Base-by-base conservation (phyloP, 2,888 invertebrate species). In the Clivina fossor region DNA sequence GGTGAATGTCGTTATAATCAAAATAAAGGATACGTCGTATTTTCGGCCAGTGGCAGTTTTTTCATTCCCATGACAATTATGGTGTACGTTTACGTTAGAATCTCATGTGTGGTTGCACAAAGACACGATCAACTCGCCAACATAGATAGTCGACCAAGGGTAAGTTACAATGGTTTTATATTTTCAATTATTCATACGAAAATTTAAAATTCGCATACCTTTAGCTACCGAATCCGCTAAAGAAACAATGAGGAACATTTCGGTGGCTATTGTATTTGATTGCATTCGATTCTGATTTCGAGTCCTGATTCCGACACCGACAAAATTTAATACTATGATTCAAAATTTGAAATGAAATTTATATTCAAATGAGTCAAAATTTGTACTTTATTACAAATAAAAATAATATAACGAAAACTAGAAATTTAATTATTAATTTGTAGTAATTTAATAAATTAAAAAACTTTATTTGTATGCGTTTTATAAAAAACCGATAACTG, bases 31-130 rank as follows among this genome's bases (percentile, higher is more conserved):
- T 97, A 96, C 76, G 97, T 97, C 28, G 88, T 96, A 50, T 90
- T 94, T 71, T 95, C 94, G 0, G 96, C 96, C 3, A 88, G 92
- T 82, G 92, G 96, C 0, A 95, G 94, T 2, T 97, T 97, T 77
- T 97, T 94, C 76, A 81, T 95, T 28, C 97, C 97, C 0, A 92
- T 96, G 82, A 82, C 89, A 18, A 91, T 97, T 9, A 96, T 98
- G 95, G 82, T 96, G 46, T 91, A 93, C 69, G 92, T 96, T 9
- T 97, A 97, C 74, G 88, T 89, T 8, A 82, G 88, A 68, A 91
- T 97, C 71, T 90, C 89, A 3, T 90, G 90, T 69, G 90, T 90
- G 32, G 84, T 91, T 24, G 88, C 90, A 0, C 80, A 86, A 59
- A 75, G 90, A 48, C 90, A 90, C 65, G 86, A 88, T 61, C 86